These are phyloP conservation scores for Archivesica marissinica DNA, from an alignment of 1,140 invertebrate genomes.

Conservation along the genomic window DNA sequence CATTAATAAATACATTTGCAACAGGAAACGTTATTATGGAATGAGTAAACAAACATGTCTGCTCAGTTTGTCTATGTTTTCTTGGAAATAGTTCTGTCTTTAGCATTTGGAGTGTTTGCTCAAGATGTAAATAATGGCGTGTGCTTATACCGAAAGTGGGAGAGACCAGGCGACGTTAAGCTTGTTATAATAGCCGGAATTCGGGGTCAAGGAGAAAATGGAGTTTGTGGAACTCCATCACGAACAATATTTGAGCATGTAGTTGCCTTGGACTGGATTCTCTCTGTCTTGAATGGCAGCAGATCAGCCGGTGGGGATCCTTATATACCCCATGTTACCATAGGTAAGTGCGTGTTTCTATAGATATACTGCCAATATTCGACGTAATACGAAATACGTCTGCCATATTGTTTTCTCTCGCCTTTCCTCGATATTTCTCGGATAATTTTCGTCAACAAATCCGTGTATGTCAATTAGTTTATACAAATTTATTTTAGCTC, in stretches of 20 bases:
- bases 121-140: neutral
- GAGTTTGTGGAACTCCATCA: neutral
- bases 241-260: constrained; percentile 2
- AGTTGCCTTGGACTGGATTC: constrained; percentile 29
- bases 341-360: neutral
- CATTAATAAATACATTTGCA: neutral
- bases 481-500: no score
- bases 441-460: no score
- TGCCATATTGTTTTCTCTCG: no score
- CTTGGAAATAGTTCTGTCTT: neutral
- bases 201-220: neutral
- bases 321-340: constrained; percentile 9
- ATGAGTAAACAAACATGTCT: neutral
- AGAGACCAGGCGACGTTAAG: neutral
- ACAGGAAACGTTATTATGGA: neutral
- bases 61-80: neutral
- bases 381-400: no score
- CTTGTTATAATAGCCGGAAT: constrained; percentile 42
- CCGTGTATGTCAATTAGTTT: no score
- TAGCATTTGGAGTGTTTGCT: neutral
- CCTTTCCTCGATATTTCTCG: no score
- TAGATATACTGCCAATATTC: neutral
- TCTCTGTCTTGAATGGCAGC: neutral
- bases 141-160: constrained; percentile 16
- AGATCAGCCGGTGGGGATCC: neutral